A percentile compares a stretch with the other conserved stretches of the same genome.
Evolutionary conservation across 2,888 invertebrate species (phyloP).

Genomic region (Anthophora plumipes): DNA sequence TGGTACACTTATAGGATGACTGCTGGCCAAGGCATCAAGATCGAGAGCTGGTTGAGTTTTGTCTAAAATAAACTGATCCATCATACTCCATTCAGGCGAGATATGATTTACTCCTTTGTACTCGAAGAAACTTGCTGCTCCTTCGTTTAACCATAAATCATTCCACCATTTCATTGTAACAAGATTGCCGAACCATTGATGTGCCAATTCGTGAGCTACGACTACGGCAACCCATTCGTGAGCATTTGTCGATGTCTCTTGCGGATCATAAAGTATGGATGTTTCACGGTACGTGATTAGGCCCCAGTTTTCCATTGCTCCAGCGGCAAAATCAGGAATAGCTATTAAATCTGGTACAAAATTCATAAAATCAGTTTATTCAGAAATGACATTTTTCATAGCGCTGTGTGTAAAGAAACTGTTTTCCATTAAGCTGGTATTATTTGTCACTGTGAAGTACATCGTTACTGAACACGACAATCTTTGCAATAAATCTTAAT

Average conservation of each 20-base stretch:
- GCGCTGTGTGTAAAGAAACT: background rate
- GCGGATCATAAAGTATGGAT: constrained; percentile 88
- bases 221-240: constrained; percentile 89
- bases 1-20: constrained; percentile 89
- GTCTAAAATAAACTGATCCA: constrained; percentile 89
- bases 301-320: constrained; percentile 93
- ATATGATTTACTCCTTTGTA: constrained; percentile 89
- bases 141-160: constrained; percentile 96
- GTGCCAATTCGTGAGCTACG: constrained; percentile 90
- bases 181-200: constrained; percentile 96
- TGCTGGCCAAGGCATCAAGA: constrained; percentile 89
- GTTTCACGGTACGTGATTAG: constrained; percentile 91
- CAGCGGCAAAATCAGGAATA: constrained; percentile 89
- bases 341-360: constrained; percentile 88
- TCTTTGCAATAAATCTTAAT: no score
- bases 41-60: constrained; percentile 89
- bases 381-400: background rate
- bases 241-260: constrained; percentile 88
- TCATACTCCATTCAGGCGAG: constrained; percentile 89
- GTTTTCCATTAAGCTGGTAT: background rate
- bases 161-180: constrained; percentile 98
- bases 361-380: background rate
- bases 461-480: background rate
- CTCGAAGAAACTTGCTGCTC: constrained; percentile 93
- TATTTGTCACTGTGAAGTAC: background rate